Base-by-base conservation (phyloP, 2,888 invertebrate species). In the Acanthacorydalis orientalis region DNA sequence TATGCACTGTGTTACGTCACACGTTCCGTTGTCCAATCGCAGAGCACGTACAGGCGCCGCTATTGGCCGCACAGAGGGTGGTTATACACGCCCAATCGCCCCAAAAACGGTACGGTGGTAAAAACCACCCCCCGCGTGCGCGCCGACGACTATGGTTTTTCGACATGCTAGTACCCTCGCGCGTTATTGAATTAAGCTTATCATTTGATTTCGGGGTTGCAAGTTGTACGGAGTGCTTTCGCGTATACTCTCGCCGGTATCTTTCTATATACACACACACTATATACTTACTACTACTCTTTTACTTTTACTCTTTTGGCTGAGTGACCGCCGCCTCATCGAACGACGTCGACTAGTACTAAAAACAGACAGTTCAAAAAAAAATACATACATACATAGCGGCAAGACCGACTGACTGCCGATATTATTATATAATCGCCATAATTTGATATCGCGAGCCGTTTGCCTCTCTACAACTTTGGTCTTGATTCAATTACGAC, bases 141-240 rank as follows among this genome's bases (percentile, higher is more conserved):
- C 49, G 64, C 68, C 67, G 66, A 67, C 64, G n/a, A 35, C 31
- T 23, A 16, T 39, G 35, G 34, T 31, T 42, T 12, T 16, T 23
- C 8, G 23, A 31, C n/a, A 35, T 32, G 35, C 16, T 31, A 35
- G 34, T 37, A 44, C 43, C 43, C 43, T 31, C 14, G 43, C 43
- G 12, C 73, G 75, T 80, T 80, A 80, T 80, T 79, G 79, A 80
- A 80, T 80, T 80, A 80, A 75, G 77, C 77, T 78, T 77, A 80
- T 80, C 80, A 80, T 80, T 73, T 71, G 72, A 73, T 73, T 73
- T 71, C 69, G 67, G 62, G 63, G 58, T 61, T 38, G 46, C 46
- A 39, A 46, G 39, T 39, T 39, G 39, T 35, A 39, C 46, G 46
- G 46, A 15, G 16, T 39, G 14, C 39, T 39, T n/a, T 39, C 39